Base-by-base conservation (phyloP, 2,888 invertebrate genomes). In the Epinotia brunnichana region DNA sequence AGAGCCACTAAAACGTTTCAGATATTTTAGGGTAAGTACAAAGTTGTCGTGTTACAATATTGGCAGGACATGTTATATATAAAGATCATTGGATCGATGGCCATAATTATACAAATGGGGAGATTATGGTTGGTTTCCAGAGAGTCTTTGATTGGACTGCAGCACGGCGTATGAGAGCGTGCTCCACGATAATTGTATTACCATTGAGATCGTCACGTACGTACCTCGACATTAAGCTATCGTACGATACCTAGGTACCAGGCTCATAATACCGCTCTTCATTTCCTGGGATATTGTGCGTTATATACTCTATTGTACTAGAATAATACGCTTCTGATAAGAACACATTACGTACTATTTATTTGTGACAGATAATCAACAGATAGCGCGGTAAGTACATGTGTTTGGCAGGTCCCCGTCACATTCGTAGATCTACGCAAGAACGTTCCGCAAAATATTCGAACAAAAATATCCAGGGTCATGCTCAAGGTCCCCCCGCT, bases 401-500 rank as follows among this genome's bases (percentile, higher is more conserved):
- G 72, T 79, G 79, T 85, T 84, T 80, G 81, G 80, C 82, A 83
- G 83, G 68, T 84, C 82, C 82, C 82, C 84, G 82, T 86, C 85
- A 83, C 83, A 83, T 84, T 82, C 79, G 80, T 84, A n/a, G n/a
- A 86, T 87, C 85, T 87, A 85, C 84, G 85, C 83, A 85, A 81
- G 81, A 83, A 80, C 73, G 77, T 79, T 84, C 92, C 87, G 92
- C 92, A 82, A 92, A 92, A 90, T 90, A 89, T 87, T 89, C 89
- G 90, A 90, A 91, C 90, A 90, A 92, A 92, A 91, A 91, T 92
- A 90, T 83, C 87, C 92, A 92, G 88, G 92, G 92, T 91, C 92
- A 91, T 86, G 88, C 89, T 90, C 92, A 92, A 93, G 92, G 92
- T 88, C 87, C 88, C 77, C 78, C 83, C 82, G 88, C 88, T 90